A percentile compares a stretch with the other conserved stretches of the same genome.
Evolutionary conservation across 1,140 invertebrate genomes (phyloP).

Genomic region (Drosophila nasuta): DNA sequence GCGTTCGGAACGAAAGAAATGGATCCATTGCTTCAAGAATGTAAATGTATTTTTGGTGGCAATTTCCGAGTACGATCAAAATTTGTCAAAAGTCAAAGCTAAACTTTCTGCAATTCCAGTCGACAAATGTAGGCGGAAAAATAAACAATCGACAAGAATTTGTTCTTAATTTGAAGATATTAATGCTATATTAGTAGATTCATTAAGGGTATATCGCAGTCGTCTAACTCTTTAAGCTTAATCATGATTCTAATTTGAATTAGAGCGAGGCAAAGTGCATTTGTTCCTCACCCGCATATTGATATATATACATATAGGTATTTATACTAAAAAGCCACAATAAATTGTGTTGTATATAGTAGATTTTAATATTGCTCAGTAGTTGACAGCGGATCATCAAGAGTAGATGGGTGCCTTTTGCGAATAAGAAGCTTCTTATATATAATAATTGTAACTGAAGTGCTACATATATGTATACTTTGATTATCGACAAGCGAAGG

Average conservation of each 20-base stretch:
- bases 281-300: background rate
- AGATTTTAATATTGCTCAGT: background rate
- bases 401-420: background rate
- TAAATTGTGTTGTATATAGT: background rate
- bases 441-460: background rate
- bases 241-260: background rate
- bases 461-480: background rate
- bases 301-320: background rate
- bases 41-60: constrained; percentile 98
- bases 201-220: background rate
- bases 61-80: constrained; percentile 96
- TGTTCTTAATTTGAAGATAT: too few species aligned
- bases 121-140: too few species aligned
- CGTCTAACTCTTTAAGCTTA: background rate
- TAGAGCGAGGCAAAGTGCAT: background rate
- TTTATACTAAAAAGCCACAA: background rate
- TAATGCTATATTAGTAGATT: background rate
- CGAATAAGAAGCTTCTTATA: background rate
- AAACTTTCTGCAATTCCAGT: too few species aligned
- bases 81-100: too few species aligned
- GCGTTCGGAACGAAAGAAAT: too few species aligned
- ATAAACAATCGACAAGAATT: too few species aligned
- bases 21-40: constrained; percentile 99
- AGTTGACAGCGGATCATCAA: background rate
- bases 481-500: too few species aligned